Evolutionary conservation across 2,113 vertebrate genomes (phyloP).

Genomic region (Salvelinus sp.): DNA sequence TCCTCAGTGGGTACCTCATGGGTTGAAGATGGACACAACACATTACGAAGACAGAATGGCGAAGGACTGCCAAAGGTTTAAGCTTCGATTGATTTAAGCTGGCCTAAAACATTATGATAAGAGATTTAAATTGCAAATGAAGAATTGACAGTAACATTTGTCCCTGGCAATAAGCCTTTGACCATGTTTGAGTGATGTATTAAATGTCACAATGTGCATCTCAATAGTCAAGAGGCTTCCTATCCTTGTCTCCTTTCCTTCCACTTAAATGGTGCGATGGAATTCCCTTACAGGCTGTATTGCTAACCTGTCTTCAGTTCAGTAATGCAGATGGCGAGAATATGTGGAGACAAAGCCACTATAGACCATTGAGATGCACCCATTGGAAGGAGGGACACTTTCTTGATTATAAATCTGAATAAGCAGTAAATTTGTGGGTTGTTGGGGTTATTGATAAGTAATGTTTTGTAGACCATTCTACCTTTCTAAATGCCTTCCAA

Average conservation of each 20-base stretch:
- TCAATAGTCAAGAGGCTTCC: background rate
- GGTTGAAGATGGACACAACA: constrained; percentile 69
- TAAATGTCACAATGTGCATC: background rate
- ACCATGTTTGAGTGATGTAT: background rate
- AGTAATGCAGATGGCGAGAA: background rate
- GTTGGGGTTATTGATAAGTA: constrained; percentile 14
- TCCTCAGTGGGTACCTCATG: constrained; percentile 92
- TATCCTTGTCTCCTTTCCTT: no score
- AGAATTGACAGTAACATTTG: background rate
- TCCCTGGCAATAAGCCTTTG: background rate
- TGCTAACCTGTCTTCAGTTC: no score
- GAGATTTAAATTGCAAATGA: constrained; percentile 11
- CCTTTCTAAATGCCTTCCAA: constrained; percentile 26
- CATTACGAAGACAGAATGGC: background rate
- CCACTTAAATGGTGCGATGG: no score
- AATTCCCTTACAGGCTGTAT: no score
- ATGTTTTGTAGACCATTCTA: constrained; percentile 39
- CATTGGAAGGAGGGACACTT: constrained; percentile 2
- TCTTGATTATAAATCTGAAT: background rate
- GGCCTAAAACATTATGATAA: constrained; percentile 23
- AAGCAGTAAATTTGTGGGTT: background rate
- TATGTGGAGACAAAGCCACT: constrained; percentile 16
- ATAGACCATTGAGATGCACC: constrained; percentile 10
- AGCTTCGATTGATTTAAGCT: constrained; percentile 12
- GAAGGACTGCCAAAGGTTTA: constrained; percentile 15